Evolutionary conservation across 2,888 invertebrate genomes (phyloP).

Genomic region (Pyrocoelia pectoralis): DNA sequence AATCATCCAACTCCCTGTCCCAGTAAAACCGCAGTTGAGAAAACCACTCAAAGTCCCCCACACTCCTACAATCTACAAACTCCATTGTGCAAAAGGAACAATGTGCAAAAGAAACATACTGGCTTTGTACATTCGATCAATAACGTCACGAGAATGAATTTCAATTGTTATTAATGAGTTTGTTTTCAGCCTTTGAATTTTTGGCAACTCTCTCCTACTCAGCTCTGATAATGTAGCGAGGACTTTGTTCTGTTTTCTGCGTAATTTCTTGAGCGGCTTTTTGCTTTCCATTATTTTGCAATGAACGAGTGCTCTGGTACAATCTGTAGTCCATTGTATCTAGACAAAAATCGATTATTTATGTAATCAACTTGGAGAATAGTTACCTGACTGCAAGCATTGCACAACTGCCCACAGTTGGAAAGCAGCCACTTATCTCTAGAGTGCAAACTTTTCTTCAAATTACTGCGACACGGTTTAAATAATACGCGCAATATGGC

Average conservation of each 20-base stretch:
- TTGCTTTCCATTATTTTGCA: conserved; percentile 79
- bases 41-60: conserved; percentile 88
- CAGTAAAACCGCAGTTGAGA: conserved; percentile 89
- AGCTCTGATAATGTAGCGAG: conserved; percentile 80
- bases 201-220: conserved; percentile 77
- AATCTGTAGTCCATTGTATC: conserved; percentile 92
- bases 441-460: conserved; percentile 78
- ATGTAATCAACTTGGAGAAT: no score
- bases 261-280: conserved; percentile 81
- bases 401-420: conserved; percentile 87
- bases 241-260: conserved; percentile 80
- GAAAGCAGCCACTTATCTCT: conserved; percentile 87
- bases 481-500: conserved; percentile 66
- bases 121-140: conserved; percentile 84
- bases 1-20: conserved; percentile 83
- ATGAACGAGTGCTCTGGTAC: conserved; percentile 79
- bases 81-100: neutral
- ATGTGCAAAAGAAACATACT: conserved; percentile 60
- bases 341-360: conserved; percentile 51
- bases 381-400: conserved; percentile 81
- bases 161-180: conserved; percentile 89
- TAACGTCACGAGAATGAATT: conserved; percentile 89
- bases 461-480: conserved; percentile 71
- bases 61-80: conserved; percentile 73
- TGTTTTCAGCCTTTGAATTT: conserved; percentile 80